Evolutionary conservation across 2,113 vertebrate genomes (phyloP).

Genomic region (Mesoclemmys tuberculata): DNA sequence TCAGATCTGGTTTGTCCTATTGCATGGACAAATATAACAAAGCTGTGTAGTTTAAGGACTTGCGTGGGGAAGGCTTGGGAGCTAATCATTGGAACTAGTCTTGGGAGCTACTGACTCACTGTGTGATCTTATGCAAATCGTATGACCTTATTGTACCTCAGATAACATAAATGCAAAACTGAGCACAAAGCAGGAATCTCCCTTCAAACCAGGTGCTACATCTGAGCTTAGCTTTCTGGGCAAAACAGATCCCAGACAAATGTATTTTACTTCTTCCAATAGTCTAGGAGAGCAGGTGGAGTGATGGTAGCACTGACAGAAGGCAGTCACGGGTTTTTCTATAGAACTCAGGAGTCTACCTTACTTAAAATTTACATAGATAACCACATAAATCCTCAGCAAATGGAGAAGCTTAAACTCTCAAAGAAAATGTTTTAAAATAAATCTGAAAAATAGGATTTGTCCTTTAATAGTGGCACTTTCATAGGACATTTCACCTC

Average conservation of each 20-base stretch:
- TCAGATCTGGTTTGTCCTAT: not conserved
- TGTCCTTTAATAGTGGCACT: not conserved
- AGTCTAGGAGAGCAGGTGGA: not conserved
- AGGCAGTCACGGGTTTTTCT: accelerated
- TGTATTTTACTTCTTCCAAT: accelerated
- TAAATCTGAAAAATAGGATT: not conserved
- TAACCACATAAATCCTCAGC: accelerated
- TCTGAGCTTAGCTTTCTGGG: not conserved
- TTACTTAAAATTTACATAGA: accelerated
- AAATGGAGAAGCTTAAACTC: accelerated
- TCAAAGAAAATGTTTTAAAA: too few relatives aligned
- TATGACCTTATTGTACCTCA: not conserved
- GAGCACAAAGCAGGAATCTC: not conserved
- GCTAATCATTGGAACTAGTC: too few relatives aligned
- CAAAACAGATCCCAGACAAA: not conserved
- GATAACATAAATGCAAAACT: not conserved
- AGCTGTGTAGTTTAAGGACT: accelerated
- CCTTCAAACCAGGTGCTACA: not conserved
- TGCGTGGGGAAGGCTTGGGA: accelerated
- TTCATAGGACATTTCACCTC: not conserved
- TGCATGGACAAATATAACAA: accelerated
- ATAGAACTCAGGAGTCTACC: not conserved
- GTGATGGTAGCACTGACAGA: accelerated
- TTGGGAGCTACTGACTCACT: accelerated
- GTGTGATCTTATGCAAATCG: accelerated